These are phyloP conservation scores for Aethina tumida DNA, from an alignment of 1,140 invertebrate species.

Conservation along the genomic window DNA sequence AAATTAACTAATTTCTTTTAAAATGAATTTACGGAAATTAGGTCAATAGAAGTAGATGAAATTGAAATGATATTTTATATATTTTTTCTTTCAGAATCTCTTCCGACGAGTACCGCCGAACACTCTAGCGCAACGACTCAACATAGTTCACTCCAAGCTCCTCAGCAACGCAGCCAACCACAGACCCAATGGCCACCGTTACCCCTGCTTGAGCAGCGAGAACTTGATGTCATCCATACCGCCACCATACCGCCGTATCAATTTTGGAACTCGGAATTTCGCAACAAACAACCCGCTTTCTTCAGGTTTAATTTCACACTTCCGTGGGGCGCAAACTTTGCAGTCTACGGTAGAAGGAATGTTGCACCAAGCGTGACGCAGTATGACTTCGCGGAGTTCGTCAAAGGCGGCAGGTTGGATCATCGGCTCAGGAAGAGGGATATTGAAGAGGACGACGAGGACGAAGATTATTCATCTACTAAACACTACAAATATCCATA, in stretches of 20 bases:
- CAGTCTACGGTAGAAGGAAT: constrained; percentile 85
- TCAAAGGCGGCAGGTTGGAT: constrained; percentile 71
- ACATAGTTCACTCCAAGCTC: constrained; percentile 40
- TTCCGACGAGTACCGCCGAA: constrained; percentile 58
- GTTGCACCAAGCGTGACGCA: constrained; percentile 89
- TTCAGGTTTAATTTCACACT: constrained; percentile 82
- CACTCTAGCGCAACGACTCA: constrained; percentile 45
- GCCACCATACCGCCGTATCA: constrained; percentile 76
- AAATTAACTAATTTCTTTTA: too few relatives aligned
- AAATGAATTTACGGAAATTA: too few relatives aligned
- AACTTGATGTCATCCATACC: constrained; percentile 70
- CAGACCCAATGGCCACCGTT: constrained; percentile 64
- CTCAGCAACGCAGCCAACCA: constrained; percentile 55
- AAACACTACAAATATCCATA: constrained; percentile 20
- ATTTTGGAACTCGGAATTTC: constrained; percentile 86
- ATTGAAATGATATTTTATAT: too few relatives aligned
- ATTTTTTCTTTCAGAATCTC: constrained; percentile 47
- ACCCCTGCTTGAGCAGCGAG: constrained; percentile 66
- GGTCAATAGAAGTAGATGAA: too few relatives aligned
- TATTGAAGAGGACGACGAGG: constrained; percentile 28
- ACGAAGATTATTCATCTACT: too few relatives aligned
- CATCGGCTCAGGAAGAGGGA: constrained; percentile 53
- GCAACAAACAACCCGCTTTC: constrained; percentile 78
- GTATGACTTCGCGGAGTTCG: constrained; percentile 90
- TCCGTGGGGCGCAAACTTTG: constrained; percentile 84